Evolutionary conservation across 2,113 vertebrate species (phyloP).

Genomic region (Irena cyanogastra): DNA sequence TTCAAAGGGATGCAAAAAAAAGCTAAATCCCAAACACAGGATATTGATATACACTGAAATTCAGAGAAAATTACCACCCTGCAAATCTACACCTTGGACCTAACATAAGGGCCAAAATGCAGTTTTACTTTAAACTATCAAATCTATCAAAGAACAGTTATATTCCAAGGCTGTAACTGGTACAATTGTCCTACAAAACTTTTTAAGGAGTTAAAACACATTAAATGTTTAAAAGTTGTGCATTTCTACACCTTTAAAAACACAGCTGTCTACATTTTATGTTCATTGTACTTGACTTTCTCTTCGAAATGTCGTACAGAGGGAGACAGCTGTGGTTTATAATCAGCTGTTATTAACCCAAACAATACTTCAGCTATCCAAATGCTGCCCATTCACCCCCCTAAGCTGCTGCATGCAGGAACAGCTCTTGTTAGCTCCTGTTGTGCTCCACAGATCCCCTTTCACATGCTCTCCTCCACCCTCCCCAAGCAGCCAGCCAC

Average conservation of each 20-base stretch:
- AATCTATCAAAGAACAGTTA: background rate
- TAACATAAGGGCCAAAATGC: background rate
- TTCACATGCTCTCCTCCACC: background rate
- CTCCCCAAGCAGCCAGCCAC: background rate
- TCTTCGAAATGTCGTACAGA: accelerated
- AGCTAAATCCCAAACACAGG: background rate
- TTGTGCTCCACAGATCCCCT: background rate
- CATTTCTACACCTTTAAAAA: background rate
- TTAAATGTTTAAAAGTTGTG: background rate
- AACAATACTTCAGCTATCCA: background rate
- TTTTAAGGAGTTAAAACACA: background rate
- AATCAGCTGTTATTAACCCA: background rate
- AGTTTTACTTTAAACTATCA: background rate
- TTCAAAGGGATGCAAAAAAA: background rate
- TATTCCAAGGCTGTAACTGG: background rate
- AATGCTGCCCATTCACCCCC: background rate
- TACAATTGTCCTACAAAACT: background rate
- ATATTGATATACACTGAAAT: background rate
- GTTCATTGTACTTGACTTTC: background rate
- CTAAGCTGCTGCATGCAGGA: accelerated
- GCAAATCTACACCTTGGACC: background rate
- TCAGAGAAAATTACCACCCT: background rate
- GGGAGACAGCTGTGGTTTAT: background rate
- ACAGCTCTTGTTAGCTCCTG: background rate
- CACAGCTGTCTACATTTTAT: background rate